These are phyloP conservation scores for Sericinus montela DNA, from an alignment of 2,888 invertebrate genomes.

Conservation along the genomic window DNA sequence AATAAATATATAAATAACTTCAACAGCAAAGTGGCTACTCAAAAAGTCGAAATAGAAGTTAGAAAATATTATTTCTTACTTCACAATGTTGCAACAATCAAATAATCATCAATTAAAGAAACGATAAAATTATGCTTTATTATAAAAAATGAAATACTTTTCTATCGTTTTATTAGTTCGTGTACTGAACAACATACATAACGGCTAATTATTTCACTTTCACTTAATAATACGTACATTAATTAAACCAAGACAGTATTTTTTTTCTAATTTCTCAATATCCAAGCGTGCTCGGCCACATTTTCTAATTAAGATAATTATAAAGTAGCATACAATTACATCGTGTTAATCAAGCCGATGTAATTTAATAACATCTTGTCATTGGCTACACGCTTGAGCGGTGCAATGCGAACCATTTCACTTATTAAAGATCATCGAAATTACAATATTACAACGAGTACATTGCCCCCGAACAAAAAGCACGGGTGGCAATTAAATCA, in stretches of 20 bases:
- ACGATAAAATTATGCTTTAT: too few relatives aligned
- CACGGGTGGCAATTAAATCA: conserved; percentile 72
- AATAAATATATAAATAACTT: too few relatives aligned
- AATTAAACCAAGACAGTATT: not conserved
- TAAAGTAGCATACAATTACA: conserved; percentile 13
- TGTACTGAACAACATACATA: too few relatives aligned
- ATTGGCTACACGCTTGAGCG: conserved; percentile 44
- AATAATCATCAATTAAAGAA: too few relatives aligned
- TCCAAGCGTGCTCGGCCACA: not conserved
- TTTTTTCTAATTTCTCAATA: conserved; percentile 4
- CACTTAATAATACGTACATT: not conserved
- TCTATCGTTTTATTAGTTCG: too few relatives aligned
- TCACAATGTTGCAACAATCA: too few relatives aligned
- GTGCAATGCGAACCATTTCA: conserved; percentile 27
- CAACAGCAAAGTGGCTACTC: too few relatives aligned
- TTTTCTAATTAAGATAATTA: conserved; percentile 16
- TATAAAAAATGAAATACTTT: too few relatives aligned
- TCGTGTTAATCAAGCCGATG: conserved; percentile 13
- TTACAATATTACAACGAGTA: conserved; percentile 18
- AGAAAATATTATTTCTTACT: too few relatives aligned
- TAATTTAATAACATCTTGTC: conserved; percentile 30
- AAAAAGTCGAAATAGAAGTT: too few relatives aligned
- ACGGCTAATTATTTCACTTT: too few relatives aligned
- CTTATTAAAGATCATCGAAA: conserved; percentile 20
- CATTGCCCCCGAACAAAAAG: conserved; percentile 43